Evolutionary conservation across 2,888 invertebrate genomes (phyloP).

Genomic region (Seira musarum): DNA sequence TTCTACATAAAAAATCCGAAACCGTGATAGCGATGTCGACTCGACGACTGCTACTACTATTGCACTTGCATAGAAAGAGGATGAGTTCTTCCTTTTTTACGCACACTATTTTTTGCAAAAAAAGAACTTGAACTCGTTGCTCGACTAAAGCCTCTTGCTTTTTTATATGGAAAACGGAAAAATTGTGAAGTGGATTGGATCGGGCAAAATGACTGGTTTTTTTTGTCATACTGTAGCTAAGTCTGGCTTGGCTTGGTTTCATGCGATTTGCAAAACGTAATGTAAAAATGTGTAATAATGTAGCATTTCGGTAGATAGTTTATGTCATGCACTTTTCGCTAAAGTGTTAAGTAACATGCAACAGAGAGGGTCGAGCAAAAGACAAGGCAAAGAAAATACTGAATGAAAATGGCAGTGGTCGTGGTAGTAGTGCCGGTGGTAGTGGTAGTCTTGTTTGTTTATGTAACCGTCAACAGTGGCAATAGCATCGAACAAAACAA

Average conservation of each 20-base stretch:
- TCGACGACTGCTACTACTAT: background rate
- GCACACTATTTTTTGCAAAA: background rate
- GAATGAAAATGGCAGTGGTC: background rate
- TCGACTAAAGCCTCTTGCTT: background rate
- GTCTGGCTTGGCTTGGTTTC: background rate
- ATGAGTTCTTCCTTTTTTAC: background rate
- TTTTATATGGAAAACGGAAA: background rate
- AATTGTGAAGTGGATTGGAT: background rate
- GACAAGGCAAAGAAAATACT: background rate
- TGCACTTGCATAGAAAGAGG: background rate
- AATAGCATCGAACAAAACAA: too few relatives aligned
- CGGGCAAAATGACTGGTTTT: too few relatives aligned
- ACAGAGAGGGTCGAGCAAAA: background rate
- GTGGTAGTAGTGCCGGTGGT: background rate
- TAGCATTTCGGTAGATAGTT: background rate
- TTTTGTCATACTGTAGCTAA: background rate
- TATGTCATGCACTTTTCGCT: background rate
- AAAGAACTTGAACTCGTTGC: too few relatives aligned
- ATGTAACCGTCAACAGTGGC: background rate
- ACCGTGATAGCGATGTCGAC: background rate
- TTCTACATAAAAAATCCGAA: too few relatives aligned
- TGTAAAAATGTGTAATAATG: background rate
- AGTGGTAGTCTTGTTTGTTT: background rate
- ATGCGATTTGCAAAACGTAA: background rate
- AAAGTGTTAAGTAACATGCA: conserved; percentile 10